Evolutionary conservation across 2,113 vertebrate genomes (phyloP).

Genomic region (Alethe diademata): DNA sequence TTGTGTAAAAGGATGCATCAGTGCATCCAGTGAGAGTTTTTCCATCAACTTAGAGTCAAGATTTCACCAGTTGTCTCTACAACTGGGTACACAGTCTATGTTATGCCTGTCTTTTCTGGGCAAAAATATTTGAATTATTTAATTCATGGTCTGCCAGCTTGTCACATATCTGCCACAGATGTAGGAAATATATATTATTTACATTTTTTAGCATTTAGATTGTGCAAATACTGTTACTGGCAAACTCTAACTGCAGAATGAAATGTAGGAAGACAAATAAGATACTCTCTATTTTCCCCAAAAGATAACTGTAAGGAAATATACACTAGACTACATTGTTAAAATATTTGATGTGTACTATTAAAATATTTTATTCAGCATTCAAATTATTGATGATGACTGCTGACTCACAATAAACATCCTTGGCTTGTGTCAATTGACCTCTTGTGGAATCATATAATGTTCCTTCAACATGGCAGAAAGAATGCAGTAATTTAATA

Average conservation of each 20-base stretch:
- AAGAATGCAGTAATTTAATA: background rate
- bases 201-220: background rate
- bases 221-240: background rate
- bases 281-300: background rate
- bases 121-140: background rate
- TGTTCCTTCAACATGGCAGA: background rate
- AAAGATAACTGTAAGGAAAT: background rate
- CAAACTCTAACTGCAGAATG: background rate
- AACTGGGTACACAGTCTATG: background rate
- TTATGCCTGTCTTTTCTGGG: background rate
- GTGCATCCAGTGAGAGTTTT: background rate
- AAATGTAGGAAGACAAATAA: background rate
- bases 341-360: background rate
- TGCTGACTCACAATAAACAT: background rate
- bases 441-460: background rate
- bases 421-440: background rate
- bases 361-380: background rate
- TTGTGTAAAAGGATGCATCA: background rate
- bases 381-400: background rate
- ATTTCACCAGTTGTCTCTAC: background rate
- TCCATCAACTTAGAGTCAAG: background rate
- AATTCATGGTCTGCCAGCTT: background rate
- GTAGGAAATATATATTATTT: constrained; percentile 10
- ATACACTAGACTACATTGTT: background rate
- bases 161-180: background rate